Evolutionary conservation across 2,797 vertebrate species (phyloP).

Genomic region (Diceros bicornis): DNA sequence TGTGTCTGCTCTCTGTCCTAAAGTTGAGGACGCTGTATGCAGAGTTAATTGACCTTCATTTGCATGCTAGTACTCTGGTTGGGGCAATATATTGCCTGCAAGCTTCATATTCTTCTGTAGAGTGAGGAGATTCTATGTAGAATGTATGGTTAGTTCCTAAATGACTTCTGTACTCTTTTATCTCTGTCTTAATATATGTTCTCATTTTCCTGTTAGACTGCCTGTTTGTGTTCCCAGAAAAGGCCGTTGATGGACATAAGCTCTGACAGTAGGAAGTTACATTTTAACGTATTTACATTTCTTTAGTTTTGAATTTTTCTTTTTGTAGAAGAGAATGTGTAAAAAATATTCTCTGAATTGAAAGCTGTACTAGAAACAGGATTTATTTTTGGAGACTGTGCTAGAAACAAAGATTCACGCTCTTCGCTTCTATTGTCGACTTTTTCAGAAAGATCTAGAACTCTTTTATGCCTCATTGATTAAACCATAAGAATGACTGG

Average conservation of each 20-base stretch:
- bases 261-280: background rate
- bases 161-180: background rate
- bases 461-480: background rate
- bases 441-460: background rate
- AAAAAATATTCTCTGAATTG: background rate
- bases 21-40: background rate
- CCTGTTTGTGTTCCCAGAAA: background rate
- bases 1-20: background rate
- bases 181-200: background rate
- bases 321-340: background rate
- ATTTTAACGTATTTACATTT: constrained; percentile 17
- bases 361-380: background rate
- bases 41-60: background rate
- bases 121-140: background rate
- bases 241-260: background rate
- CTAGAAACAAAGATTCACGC: background rate
- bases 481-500: background rate
- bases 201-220: background rate
- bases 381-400: background rate
- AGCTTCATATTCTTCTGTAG: background rate
- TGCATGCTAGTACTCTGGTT: background rate
- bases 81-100: background rate
- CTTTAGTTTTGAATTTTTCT: constrained; percentile 33
- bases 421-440: background rate
- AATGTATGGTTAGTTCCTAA: constrained; percentile 17